A percentile compares a stretch with the other conserved stretches of the same genome.
Evolutionary conservation across 2,888 invertebrate genomes (phyloP).

Genomic region (Diaperis boleti): DNA sequence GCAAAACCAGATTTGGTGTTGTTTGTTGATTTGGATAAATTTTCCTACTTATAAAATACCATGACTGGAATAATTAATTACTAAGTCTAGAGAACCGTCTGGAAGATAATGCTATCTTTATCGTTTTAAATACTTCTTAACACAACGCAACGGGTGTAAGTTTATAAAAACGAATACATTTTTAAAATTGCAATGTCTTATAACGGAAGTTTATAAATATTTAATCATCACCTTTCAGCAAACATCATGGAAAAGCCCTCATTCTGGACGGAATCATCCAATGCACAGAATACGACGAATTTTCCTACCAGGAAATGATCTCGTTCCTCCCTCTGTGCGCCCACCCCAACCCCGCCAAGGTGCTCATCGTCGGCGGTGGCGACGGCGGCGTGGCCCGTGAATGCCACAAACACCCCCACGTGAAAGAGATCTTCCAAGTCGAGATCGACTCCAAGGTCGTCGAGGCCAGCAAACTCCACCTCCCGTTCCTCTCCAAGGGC

Average conservation of each 20-base stretch:
- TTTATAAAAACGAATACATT: no score
- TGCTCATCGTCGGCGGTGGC: conserved; percentile 96
- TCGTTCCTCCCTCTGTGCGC: conserved; percentile 92
- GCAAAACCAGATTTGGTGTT: no score
- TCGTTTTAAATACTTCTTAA: no score
- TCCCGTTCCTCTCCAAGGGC: conserved; percentile 92
- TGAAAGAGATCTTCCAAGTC: conserved; percentile 81
- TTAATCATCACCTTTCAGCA: no score
- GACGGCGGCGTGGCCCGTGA: conserved; percentile 98
- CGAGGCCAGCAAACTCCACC: conserved; percentile 86
- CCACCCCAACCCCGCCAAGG: conserved; percentile 91
- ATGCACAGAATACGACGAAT: conserved; percentile 96
- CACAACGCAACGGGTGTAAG: no score
- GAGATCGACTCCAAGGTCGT: conserved; percentile 96
- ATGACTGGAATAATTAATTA: no score
- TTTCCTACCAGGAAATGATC: conserved; percentile 99
- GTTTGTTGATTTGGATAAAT: no score
- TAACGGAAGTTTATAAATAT: no score
- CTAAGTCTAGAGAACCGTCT: no score
- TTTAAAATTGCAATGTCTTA: no score
- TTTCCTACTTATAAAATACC: no score
- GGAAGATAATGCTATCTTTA: no score
- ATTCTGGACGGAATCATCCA: conserved; percentile 97
- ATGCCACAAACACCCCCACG: conserved; percentile 91
- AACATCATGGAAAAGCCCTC: conserved; percentile 85